A percentile compares a stretch with the other conserved stretches of the same genome.
phyloP scores from a whole-genome alignment of 2,888 invertebrate genomes.

The Chaetogeoica ovagalla region DNA sequence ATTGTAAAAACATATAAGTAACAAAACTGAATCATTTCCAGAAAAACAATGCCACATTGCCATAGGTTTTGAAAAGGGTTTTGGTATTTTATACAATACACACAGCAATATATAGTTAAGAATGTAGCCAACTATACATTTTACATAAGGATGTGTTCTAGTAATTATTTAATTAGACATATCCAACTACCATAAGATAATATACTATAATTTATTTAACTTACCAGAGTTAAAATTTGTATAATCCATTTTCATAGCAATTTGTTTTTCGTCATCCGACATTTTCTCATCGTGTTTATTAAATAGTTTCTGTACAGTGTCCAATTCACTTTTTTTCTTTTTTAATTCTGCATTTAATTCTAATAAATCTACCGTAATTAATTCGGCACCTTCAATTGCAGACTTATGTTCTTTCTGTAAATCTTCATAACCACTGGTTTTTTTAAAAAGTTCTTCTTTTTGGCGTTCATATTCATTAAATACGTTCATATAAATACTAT shows the following conservation, averaged over 20 bases:
- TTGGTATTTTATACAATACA: too few relatives aligned
- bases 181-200: not conserved
- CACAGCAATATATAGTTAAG: too few relatives aligned
- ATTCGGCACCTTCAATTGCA: not conserved
- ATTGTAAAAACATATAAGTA: too few relatives aligned
- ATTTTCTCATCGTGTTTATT: not conserved
- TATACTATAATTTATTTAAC: not conserved
- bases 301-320: not conserved
- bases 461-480: slow-evolving; percentile 15
- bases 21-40: too few relatives aligned
- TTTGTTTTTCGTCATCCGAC: slow-evolving; percentile 16
- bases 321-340: not conserved
- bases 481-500: slow-evolving; percentile 6
- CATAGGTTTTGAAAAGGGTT: too few relatives aligned
- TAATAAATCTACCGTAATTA: not conserved
- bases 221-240: slow-evolving; percentile 35
- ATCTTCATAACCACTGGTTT: not conserved
- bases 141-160: too few relatives aligned
- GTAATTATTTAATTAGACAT: too few relatives aligned
- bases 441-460: not conserved
- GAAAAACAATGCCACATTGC: too few relatives aligned
- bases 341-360: not conserved
- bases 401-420: not conserved
- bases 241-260: slow-evolving; percentile 40
- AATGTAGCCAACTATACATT: too few relatives aligned